Conservation (phyloP, 2,888 invertebrate genomes). For the Aspidiotus rigidus region DNA sequence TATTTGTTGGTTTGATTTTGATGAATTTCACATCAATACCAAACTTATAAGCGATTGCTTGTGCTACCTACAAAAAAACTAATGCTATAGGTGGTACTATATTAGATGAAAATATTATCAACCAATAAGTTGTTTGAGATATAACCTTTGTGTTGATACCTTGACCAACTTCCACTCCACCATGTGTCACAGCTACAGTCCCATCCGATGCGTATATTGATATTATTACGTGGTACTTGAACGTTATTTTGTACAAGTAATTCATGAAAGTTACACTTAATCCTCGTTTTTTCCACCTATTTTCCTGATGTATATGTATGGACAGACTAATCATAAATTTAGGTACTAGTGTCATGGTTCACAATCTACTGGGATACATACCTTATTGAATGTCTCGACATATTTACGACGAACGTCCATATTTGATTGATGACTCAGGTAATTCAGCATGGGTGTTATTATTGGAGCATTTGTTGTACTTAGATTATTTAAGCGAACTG, state of each 20-base stretch:
- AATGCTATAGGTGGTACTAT: background rate
- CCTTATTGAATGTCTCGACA: conserved; percentile 52
- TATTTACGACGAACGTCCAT: background rate
- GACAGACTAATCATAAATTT: too few relatives aligned
- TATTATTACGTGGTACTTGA: conserved; percentile 71
- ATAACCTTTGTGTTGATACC: conserved; percentile 90
- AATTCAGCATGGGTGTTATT: conserved; percentile 42
- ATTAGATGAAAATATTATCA: background rate
- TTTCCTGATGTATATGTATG: conserved; percentile 43
- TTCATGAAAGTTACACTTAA: conserved; percentile 61
- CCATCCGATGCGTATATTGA: conserved; percentile 55
- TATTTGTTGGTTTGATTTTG: conserved; percentile 43
- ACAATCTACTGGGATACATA: conserved; percentile 37
- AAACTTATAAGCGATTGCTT: conserved; percentile 46
- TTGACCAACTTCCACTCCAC: conserved; percentile 94
- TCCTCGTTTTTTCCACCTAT: conserved; percentile 81
- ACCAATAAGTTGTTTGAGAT: background rate
- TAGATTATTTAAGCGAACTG: conserved; percentile 53
- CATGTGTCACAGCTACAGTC: conserved; percentile 77
- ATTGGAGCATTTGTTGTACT: conserved; percentile 43
- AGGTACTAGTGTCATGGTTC: background rate
- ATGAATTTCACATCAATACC: conserved; percentile 45
- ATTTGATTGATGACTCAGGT: conserved; percentile 11
- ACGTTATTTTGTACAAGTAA: conserved; percentile 76
- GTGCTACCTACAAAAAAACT: conserved; percentile 41